phyloP scores from a whole-genome alignment of 2,888 invertebrate genomes.

The Pyralis farinalis region DNA sequence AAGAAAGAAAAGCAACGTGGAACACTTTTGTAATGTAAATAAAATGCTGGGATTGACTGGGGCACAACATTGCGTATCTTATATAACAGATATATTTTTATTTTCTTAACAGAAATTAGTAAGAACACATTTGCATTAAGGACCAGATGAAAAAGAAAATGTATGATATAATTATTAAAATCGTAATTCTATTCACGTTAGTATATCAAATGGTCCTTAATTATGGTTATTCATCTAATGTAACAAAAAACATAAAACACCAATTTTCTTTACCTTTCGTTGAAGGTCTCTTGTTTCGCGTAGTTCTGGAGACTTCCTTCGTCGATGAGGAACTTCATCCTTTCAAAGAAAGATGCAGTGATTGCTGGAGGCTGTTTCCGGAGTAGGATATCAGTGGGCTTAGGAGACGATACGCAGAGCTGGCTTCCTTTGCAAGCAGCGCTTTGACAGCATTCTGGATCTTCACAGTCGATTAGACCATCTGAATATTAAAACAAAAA shows the following conservation, averaged over 20 bases:
- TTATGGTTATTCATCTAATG: conserved; percentile 16
- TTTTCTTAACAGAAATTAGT: conserved; percentile 16
- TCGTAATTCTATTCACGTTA: no score
- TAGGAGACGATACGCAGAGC: conserved; percentile 96
- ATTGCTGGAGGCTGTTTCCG: conserved; percentile 98
- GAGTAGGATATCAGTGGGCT: conserved; percentile 96
- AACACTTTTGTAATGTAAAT: conserved; percentile 63
- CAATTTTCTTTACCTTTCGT: conserved; percentile 91
- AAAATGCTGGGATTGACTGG: conserved; percentile 84
- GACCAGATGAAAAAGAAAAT: conserved; percentile 25
- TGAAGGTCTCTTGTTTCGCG: conserved; percentile 96
- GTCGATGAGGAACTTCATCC: conserved; percentile 99
- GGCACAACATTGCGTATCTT: conserved; percentile 90
- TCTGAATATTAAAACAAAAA: conserved; percentile 79
- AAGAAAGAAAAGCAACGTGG: conserved; percentile 60
- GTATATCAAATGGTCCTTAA: conserved; percentile 12
- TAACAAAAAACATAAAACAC: conserved; percentile 63
- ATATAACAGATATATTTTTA: conserved; percentile 37
- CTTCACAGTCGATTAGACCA: conserved; percentile 98
- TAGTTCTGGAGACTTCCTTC: conserved; percentile 99
- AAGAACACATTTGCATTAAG: conserved; percentile 9
- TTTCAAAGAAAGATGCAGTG: conserved; percentile 98
- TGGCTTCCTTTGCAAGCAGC: conserved; percentile 91
- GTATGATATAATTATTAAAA: neutral
- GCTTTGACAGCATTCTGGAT: conserved; percentile 97